A percentile compares a stretch with the other conserved stretches of the same genome.
Evolutionary conservation across 2,797 vertebrate species (phyloP).

Genomic region (Huso huso): DNA sequence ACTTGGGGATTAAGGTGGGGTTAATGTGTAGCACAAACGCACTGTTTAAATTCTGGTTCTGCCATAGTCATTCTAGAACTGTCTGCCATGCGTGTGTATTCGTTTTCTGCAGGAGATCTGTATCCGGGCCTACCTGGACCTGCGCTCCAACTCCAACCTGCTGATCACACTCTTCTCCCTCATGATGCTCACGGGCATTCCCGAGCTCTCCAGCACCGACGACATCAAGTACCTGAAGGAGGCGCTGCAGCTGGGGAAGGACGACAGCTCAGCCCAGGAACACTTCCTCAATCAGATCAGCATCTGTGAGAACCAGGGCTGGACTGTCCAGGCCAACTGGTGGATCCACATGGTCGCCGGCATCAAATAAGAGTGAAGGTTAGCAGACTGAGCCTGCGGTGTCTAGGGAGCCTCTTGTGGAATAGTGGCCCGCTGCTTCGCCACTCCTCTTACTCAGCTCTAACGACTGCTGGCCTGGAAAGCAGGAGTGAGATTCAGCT

Average conservation of each 20-base stretch:
- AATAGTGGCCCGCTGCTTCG: too few species aligned
- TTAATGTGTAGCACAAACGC: too few species aligned
- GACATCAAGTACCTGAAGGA: conserved; percentile 62
- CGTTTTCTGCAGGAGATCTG: conserved; percentile 51
- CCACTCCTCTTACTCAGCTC: too few species aligned
- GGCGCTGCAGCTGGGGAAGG: conserved; percentile 52
- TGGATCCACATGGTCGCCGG: conserved; percentile 63
- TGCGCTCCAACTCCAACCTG: conserved; percentile 56
- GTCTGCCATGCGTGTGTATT: too few species aligned
- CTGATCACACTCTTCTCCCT: conserved; percentile 65
- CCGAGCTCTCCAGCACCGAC: conserved; percentile 54
- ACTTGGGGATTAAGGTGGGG: too few species aligned
- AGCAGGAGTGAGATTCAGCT: too few species aligned
- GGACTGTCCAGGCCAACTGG: conserved; percentile 67
- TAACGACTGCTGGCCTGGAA: too few species aligned
- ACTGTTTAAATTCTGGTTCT: too few species aligned
- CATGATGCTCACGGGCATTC: conserved; percentile 67
- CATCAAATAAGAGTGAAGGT: conserved; percentile 41
- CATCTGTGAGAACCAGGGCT: conserved; percentile 50
- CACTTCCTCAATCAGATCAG: conserved; percentile 59
- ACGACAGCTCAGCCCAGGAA: conserved; percentile 43
- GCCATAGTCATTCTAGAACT: too few species aligned
- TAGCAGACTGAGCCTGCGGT: neutral
- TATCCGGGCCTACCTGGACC: conserved; percentile 55
- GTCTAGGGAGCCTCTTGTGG: neutral